These are phyloP conservation scores for Microcebus ravelobensis DNA, from an alignment of 2,113 vertebrate genomes.

Conservation along the genomic window DNA sequence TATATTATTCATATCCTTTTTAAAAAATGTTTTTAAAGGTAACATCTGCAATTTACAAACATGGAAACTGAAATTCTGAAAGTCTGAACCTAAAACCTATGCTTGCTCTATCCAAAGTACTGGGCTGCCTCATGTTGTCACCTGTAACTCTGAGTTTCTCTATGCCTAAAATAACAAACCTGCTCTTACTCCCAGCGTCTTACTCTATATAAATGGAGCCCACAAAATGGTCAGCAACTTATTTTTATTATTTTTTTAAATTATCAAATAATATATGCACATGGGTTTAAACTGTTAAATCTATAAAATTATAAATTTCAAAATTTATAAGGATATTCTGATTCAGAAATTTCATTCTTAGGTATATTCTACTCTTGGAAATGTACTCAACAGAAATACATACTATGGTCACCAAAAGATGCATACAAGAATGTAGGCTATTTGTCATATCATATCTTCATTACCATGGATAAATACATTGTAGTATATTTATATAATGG, in stretches of 20 bases:
- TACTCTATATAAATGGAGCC: background rate
- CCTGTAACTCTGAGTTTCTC: background rate
- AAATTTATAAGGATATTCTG: background rate
- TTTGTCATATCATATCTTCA: background rate
- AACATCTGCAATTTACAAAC: background rate
- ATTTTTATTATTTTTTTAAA: background rate
- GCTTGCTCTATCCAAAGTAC: rapidly evolving
- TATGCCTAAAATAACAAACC: background rate
- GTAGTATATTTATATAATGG: background rate
- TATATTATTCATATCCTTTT: background rate
- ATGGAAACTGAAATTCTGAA: background rate
- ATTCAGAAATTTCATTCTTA: background rate
- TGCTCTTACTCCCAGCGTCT: background rate
- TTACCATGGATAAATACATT: background rate
- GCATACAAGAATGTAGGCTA: background rate
- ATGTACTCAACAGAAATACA: background rate
- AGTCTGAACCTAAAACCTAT: background rate
- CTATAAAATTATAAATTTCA: background rate
- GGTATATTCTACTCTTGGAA: background rate
- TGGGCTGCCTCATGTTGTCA: background rate
- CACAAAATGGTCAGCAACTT: background rate
- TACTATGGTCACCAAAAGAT: background rate
- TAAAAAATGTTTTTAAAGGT: background rate
- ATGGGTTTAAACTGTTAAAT: background rate
- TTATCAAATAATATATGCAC: background rate